Evolutionary conservation across 1,140 invertebrate genomes (phyloP), one percentile per base, ranked within the genome.

Genomic region (Scaptodrosophila lebanonensis): DNA sequence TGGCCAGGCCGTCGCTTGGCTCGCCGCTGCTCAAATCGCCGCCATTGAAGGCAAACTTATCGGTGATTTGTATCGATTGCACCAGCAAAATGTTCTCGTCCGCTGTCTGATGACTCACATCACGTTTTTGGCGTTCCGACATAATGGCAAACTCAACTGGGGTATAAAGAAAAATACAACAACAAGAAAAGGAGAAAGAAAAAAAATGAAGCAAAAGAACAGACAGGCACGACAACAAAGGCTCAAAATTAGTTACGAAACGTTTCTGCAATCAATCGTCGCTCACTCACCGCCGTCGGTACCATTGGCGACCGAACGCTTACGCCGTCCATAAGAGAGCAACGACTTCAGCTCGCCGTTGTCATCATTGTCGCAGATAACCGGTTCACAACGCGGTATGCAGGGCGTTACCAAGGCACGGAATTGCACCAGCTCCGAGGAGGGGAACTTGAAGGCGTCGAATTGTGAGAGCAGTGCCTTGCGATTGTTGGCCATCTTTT

Each of bases 361-460:
- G 45, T 94, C 93, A 66, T 92, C 90, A 49, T 93, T 91, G 68
- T 95, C 93, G 86, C 95, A 97, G 76, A 94, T 93, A n/a, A 95
- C 95, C 12, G 96, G 95, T 87, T 96, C 95, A 84, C 96, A 97
- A 27, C 91, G 91, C 5, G 95, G 95, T 91, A 97, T 94, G 86
- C 96, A 97, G 0, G 96, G 96, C 8, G 95, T 97, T 15, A 98
- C 95, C 69, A 97, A 86, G 9, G 95, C 96, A 58, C 95, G 92
- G 92, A 98, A 98, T 87, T 98, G 95, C 1, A 98, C 96, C 30
- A 97, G 92, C 87, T 97, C 95, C 1, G 95, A 97, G 33, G 95
- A 95, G 5, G 96, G 95, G 89, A 98, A 98, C 85, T 97, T 97
- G 91, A 98, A 98, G 13, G 96, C 96, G 86, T 97, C 95, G 88